Evolutionary conservation across 2,888 invertebrate genomes (phyloP).

Genomic region (Campoplex nolae): DNA sequence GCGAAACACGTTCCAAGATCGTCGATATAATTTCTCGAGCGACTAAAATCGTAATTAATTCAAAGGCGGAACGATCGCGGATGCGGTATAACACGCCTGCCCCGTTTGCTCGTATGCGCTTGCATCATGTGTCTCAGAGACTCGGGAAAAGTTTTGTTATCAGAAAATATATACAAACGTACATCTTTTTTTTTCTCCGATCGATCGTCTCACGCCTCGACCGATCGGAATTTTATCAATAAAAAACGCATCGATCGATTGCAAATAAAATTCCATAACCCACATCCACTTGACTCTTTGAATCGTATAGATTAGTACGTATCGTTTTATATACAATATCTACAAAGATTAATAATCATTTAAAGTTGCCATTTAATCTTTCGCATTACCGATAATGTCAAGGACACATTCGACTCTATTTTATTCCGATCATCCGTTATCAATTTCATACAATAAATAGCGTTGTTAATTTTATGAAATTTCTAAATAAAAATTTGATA

Average conservation of each 20-base stretch:
- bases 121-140: background rate
- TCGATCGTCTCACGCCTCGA: slow-evolving; percentile 15
- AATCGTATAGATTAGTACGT: no score
- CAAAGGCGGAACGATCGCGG: slow-evolving; percentile 57
- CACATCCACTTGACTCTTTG: background rate
- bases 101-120: background rate
- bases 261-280: background rate
- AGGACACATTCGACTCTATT: slow-evolving; percentile 4
- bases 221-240: background rate
- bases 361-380: slow-evolving; percentile 2
- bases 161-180: background rate
- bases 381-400: slow-evolving; percentile 8
- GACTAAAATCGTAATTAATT: slow-evolving; percentile 66
- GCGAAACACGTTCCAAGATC: slow-evolving; percentile 62
- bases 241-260: background rate
- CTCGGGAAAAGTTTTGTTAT: background rate
- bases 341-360: background rate
- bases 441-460: background rate
- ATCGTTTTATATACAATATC: background rate
- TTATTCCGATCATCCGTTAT: background rate
- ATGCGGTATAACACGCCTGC: slow-evolving; percentile 29
- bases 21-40: slow-evolving; percentile 61
- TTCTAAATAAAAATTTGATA: no score
- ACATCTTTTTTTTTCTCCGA: background rate
- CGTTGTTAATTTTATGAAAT: no score